These are phyloP conservation scores for Orchesellides sinensis DNA, from an alignment of 2,888 invertebrate genomes.

Conservation along the genomic window DNA sequence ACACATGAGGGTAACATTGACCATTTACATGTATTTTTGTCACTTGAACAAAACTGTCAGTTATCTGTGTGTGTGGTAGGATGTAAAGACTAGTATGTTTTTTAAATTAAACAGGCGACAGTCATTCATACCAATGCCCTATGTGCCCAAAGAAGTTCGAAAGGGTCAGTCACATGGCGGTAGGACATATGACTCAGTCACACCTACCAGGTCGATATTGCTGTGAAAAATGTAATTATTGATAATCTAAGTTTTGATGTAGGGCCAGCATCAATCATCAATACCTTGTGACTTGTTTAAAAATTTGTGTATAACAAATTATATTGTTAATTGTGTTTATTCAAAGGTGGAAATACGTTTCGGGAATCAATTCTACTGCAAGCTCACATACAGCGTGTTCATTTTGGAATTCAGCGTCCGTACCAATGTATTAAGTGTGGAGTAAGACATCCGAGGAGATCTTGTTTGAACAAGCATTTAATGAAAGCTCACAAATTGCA, in stretches of 20 bases:
- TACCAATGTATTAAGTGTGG: slow-evolving; percentile 36
- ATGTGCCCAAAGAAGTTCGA: slow-evolving; percentile 41
- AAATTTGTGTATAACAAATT: background rate
- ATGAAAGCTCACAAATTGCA: slow-evolving; percentile 26
- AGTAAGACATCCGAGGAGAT: slow-evolving; percentile 19
- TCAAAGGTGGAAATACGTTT: slow-evolving; percentile 32
- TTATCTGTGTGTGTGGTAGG: background rate
- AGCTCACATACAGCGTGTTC: slow-evolving; percentile 38
- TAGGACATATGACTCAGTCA: slow-evolving; percentile 12
- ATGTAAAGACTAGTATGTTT: background rate
- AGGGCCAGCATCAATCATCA: background rate
- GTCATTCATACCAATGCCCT: slow-evolving; percentile 9
- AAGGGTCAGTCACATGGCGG: slow-evolving; percentile 18
- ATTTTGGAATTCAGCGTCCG: slow-evolving; percentile 33
- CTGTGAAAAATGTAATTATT: slow-evolving; percentile 40
- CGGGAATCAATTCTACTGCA: slow-evolving; percentile 33
- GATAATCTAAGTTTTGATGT: no score
- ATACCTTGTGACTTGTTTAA: background rate
- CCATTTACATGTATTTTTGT: no score
- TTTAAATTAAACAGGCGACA: no score
- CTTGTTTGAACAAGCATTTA: slow-evolving; percentile 30
- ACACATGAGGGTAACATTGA: slow-evolving; percentile 39
- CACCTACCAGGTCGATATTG: slow-evolving; percentile 3
- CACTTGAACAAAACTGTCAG: background rate
- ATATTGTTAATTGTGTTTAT: no score